phyloP scores from a whole-genome alignment of 2,113 vertebrate genomes.

The Redunca redunca region DNA sequence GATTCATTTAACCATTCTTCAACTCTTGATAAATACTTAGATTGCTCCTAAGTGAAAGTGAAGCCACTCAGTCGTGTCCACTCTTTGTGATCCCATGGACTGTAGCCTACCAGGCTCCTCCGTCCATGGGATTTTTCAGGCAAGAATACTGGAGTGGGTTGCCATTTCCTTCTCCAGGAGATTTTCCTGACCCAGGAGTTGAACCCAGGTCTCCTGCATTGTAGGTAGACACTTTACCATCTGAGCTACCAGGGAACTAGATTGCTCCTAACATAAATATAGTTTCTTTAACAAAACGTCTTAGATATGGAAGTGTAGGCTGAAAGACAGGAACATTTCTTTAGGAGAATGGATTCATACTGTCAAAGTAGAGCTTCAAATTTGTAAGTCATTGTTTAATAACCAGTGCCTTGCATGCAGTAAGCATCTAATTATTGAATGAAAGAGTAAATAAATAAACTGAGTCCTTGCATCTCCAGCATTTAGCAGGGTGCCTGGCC shows the following conservation, averaged over 20 bases:
- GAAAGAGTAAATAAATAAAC: neutral
- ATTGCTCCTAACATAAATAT: neutral
- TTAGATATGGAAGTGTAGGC: neutral
- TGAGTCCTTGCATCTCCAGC: neutral
- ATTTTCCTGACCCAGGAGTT: neutral
- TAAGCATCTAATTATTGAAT: neutral
- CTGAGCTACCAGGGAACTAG: neutral
- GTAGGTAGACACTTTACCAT: neutral
- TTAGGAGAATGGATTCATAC: neutral
- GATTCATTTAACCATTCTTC: neutral
- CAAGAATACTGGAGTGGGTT: neutral
- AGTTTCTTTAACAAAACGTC: neutral
- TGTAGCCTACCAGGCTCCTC: neutral
- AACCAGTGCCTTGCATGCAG: neutral
- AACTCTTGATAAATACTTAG: conserved; percentile 13
- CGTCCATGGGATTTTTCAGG: neutral
- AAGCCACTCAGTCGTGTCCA: neutral
- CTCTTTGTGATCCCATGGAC: neutral
- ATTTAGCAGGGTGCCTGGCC: neutral
- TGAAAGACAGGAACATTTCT: neutral
- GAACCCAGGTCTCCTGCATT: neutral
- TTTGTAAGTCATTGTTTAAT: neutral
- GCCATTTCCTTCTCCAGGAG: neutral
- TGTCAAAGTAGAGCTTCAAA: neutral
- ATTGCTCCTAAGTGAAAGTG: neutral